Base-by-base conservation (phyloP, 2,113 vertebrate genomes). In the Ranitomeya variabilis region DNA sequence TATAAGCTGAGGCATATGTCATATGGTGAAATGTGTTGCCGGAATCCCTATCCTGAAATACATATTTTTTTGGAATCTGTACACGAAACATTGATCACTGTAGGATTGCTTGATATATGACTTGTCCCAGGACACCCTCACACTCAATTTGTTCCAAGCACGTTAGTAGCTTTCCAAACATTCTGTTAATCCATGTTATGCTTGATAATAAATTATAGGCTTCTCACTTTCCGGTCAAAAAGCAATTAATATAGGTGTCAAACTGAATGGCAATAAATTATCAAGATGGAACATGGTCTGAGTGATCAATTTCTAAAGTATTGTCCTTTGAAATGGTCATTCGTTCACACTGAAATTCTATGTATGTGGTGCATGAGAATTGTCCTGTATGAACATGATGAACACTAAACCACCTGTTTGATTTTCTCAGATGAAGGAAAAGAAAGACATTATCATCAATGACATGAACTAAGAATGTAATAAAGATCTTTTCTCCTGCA, bases 171-270 rank as follows among this genome's bases (percentile, higher is more conserved):
- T 78, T 64, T 80, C 54, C 67, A 78, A 69, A 87, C 67, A 80
- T 74, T 64, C 26, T 71, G 54, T 59, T 82, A 87, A 82, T 71
- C 77, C 60, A 45, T 87, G 78, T 71, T 81, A 59, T 23, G 55
- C 86, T 18, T 82, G 57, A 81, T 82, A 87, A 87, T 87, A 81
- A 73, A 59, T 82, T 87, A 57, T 71, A 16, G 37, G 67, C 51
- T 74, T 82, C 86, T 83, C 54, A 82, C 79, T 83, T 88, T 82
- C 66, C 79, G 15, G 52, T 88, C 66, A 82, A 71, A 83, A 86
- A 83, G 78, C 66, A 83, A 88, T 88, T 81, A 74, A 81, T 88
- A 83, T 21, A 62, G 37, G 79, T 88, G 54, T 88, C 69, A 83
- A 19, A 82, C 62, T 73, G 79, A 88, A 81, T 52, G 80, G 79